These are phyloP conservation scores for Mormyrops boulengeri DNA, from an alignment of 2,797 vertebrate species.

Conservation along the genomic window DNA sequence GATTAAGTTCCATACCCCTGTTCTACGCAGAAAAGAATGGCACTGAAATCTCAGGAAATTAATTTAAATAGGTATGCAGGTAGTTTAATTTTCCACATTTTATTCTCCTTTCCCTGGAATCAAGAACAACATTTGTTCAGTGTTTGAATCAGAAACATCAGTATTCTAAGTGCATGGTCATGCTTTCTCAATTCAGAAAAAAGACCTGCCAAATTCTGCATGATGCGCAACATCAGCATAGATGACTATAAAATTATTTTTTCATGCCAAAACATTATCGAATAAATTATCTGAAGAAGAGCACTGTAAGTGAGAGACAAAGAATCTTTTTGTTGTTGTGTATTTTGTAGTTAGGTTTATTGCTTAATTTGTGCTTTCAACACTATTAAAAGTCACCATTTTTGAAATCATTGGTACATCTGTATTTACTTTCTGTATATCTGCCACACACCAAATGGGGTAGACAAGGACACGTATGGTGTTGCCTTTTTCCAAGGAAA, in stretches of 20 bases:
- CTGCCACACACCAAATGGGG: constrained; percentile 70
- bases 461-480: constrained; percentile 80
- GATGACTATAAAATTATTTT: neutral
- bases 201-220: neutral
- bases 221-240: neutral
- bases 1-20: neutral
- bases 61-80: neutral
- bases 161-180: neutral
- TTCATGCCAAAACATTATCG: neutral
- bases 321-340: neutral
- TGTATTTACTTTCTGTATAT: constrained; percentile 63
- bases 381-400: constrained; percentile 67
- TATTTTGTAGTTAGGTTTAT: constrained; percentile 29
- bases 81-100: neutral
- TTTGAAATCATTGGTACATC: constrained; percentile 77
- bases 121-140: neutral
- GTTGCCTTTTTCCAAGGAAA: constrained; percentile 73
- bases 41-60: neutral
- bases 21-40: neutral
- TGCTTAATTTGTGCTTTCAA: constrained; percentile 15
- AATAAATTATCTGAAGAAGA: neutral
- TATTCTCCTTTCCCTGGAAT: neutral
- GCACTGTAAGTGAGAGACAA: neutral
- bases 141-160: neutral
- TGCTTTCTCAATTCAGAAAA: neutral